Evolutionary conservation across 2,113 vertebrate genomes (phyloP), one percentile per base, ranked within the genome.

Genomic region (Gulo gulo): DNA sequence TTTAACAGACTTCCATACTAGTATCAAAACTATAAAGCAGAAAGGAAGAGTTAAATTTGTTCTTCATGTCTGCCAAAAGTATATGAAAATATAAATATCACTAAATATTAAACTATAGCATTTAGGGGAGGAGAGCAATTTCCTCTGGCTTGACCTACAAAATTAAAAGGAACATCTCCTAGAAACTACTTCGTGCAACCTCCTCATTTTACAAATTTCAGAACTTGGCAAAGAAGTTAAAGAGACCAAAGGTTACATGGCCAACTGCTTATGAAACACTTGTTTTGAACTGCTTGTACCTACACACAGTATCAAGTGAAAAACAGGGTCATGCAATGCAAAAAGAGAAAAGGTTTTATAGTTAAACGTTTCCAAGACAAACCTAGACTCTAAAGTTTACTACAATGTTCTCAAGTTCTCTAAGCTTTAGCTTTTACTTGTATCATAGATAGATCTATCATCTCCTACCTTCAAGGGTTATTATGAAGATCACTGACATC

Each of bases 31-130:
- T 39, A 12, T 50, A 92, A 90, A 91, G 26, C 2, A 85, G 63
- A 74, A 92, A 92, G 31, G 63, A 91, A 91, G 34, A 94, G 84
- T 74, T 50, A 69, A 69, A 97, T 59, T 63, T 98, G 67, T 91
- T 88, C 50, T 96, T 73, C 57, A 86, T 55, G 61, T 82, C 47
- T 81, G 45, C 1, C 29, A 86, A 91, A 93, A 93, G 3, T 57
- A 89, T 15, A 36, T 36, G 42, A 34, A 91, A 96, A 91, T 57
- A 8, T 50, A 95, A 69, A 26, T 65, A 81, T n/a, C 23, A 92
- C 47, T 57, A 63, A 57, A 85, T 63, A 95, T 55, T 84, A 79
- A 87, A 78, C 55, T 52, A 81, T 1, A 84, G 42, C 29, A 85
- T 42, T 95, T 88, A 63, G 20, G 2, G 10, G 15, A 31, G 69